Percentiles rank a stretch among this genome's conserved stretches.
Evolutionary conservation across 2,888 invertebrate genomes (phyloP).

Genomic region (Myathropa florea): DNA sequence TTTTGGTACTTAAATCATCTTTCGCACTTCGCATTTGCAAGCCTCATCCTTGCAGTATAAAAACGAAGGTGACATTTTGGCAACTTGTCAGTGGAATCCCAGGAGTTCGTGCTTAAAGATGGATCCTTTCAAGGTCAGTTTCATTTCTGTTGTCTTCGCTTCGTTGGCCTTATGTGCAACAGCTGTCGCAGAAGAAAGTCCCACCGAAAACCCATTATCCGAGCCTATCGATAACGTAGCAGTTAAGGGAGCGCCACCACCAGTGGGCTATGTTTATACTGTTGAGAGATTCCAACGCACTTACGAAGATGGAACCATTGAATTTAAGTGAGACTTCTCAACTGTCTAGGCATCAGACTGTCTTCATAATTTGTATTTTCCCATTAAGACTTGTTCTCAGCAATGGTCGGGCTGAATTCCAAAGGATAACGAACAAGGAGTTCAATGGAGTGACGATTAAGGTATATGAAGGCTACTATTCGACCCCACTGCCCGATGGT

Average conservation of each 20-base stretch:
- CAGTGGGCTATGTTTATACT: background rate
- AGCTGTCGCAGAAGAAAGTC: background rate
- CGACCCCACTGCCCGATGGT: conserved; percentile 17
- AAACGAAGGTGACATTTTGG: background rate
- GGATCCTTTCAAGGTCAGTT: background rate
- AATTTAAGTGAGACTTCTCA: conserved; percentile 25
- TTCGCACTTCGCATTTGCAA: background rate
- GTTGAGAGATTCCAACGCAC: conserved; percentile 24
- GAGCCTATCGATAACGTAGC: background rate
- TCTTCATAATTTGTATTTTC: background rate
- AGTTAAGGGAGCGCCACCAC: background rate
- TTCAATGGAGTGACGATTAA: conserved; percentile 8
- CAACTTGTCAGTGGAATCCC: background rate
- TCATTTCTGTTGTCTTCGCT: background rate
- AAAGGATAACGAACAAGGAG: conserved; percentile 35
- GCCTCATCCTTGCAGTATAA: background rate
- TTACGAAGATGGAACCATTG: conserved; percentile 42
- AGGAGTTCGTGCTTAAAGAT: background rate
- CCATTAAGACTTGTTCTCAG: conserved; percentile 19
- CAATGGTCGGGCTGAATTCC: conserved; percentile 27
- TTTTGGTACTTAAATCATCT: background rate
- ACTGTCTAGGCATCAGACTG: background rate
- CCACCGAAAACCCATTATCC: background rate
- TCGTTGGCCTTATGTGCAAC: background rate
- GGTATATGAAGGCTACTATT: conserved; percentile 28